phyloP scores from a whole-genome alignment of 1,140 invertebrate genomes.

The Nephotettix cincticeps region DNA sequence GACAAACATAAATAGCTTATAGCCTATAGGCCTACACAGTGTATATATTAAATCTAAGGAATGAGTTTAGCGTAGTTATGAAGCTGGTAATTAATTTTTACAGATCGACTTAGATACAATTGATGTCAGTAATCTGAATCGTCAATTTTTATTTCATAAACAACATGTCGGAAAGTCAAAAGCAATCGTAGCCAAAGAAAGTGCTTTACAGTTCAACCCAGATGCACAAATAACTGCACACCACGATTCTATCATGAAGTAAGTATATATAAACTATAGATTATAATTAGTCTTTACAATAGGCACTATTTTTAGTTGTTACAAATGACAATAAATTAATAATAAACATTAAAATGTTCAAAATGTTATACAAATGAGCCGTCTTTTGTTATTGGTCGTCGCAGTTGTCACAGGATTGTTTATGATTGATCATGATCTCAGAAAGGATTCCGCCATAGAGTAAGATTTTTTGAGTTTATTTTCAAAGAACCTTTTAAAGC shows the following conservation, averaged over 20 bases:
- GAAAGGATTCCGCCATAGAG: too few relatives aligned
- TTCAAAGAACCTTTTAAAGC: too few relatives aligned
- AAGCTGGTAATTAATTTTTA: constrained; percentile 35
- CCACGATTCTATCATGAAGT: constrained; percentile 94
- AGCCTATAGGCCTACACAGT: background rate
- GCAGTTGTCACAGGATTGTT: too few relatives aligned
- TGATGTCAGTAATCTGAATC: constrained; percentile 98
- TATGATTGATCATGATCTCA: too few relatives aligned
- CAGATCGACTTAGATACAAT: constrained; percentile 99
- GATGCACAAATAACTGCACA: constrained; percentile 84
- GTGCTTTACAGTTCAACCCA: constrained; percentile 85
- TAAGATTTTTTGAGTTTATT: too few relatives aligned
- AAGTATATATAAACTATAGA: too few relatives aligned
- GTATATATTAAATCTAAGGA: background rate
- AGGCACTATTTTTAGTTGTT: too few relatives aligned
- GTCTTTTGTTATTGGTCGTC: too few relatives aligned
- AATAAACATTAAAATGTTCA: too few relatives aligned
- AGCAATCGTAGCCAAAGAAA: constrained; percentile 82
- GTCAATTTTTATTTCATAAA: constrained; percentile 97
- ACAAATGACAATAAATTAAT: too few relatives aligned
- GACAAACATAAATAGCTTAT: background rate
- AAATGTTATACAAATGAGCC: too few relatives aligned
- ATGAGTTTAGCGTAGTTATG: background rate
- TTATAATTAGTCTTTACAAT: too few relatives aligned
- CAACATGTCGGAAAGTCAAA: constrained; percentile 98